Conservation (phyloP, 2,113 vertebrate species). For the Acinonyx jubatus region DNA sequence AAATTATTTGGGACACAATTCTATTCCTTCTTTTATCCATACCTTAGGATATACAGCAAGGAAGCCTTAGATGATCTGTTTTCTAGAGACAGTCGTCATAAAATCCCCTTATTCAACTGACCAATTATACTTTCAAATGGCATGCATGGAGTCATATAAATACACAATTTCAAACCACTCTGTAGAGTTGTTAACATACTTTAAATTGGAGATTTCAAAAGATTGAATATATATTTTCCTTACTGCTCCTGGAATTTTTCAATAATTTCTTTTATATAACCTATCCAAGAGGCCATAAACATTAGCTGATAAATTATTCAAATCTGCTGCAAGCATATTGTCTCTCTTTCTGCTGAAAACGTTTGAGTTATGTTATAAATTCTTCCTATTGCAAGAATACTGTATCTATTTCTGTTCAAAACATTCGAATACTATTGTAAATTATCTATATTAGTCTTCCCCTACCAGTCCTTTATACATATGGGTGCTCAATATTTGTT, state of each 20-base stretch:
- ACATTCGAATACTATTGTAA: neutral
- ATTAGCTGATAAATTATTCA: neutral
- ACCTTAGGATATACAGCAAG: neutral
- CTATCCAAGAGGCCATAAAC: neutral
- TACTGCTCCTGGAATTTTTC: neutral
- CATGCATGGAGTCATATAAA: neutral
- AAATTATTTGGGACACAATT: neutral
- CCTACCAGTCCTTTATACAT: neutral
- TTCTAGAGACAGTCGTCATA: neutral
- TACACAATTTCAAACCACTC: neutral
- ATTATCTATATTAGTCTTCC: neutral
- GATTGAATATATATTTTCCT: neutral
- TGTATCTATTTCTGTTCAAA: neutral
- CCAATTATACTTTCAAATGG: neutral
- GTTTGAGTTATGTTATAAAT: neutral
- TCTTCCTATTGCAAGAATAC: neutral
- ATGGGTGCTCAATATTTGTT: neutral
- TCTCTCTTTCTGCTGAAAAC: slow-evolving; percentile 29
- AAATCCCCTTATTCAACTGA: neutral
- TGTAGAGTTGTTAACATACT: neutral
- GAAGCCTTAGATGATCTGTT: neutral
- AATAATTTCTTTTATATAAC: neutral
- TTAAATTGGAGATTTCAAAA: slow-evolving; percentile 19
- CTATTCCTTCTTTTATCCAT: neutral
- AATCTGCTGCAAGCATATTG: neutral